A percentile compares a stretch with the other conserved stretches of the same genome.
Evolutionary conservation across 1,140 invertebrate species (phyloP).

Genomic region (Papilio polyxenes): DNA sequence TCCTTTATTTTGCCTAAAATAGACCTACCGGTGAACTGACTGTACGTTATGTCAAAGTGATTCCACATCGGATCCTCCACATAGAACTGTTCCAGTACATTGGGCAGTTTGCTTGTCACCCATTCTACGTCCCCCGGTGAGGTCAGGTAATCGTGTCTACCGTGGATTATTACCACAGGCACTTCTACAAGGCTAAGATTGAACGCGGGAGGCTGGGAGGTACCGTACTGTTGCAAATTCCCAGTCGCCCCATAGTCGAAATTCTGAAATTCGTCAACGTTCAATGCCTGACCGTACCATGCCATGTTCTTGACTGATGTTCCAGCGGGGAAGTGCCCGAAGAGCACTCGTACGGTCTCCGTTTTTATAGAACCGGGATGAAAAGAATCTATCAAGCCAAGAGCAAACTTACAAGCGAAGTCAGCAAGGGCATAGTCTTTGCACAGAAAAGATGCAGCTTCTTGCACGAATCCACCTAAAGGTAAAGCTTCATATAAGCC

Average conservation of each 20-base stretch:
- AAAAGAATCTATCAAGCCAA: slow-evolving; percentile 48
- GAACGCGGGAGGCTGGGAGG: slow-evolving; percentile 75
- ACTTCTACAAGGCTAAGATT: slow-evolving; percentile 77
- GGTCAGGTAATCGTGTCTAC: slow-evolving; percentile 64
- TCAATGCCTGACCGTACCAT: slow-evolving; percentile 81
- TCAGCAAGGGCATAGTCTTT: slow-evolving; percentile 45
- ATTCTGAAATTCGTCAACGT: slow-evolving; percentile 68
- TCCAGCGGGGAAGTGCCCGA: slow-evolving; percentile 87
- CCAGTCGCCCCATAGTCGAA: slow-evolving; percentile 79
- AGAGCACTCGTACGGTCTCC: slow-evolving; percentile 48
- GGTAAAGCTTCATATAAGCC: slow-evolving; percentile 55
- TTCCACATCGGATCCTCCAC: slow-evolving; percentile 65
- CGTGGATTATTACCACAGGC: slow-evolving; percentile 70
- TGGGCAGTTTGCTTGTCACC: slow-evolving; percentile 55
- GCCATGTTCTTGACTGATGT: slow-evolving; percentile 86
- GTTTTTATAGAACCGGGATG: slow-evolving; percentile 57
- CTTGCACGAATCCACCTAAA: slow-evolving; percentile 51
- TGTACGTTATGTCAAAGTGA: slow-evolving; percentile 63
- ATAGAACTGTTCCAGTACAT: slow-evolving; percentile 55
- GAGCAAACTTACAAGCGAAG: slow-evolving; percentile 44
- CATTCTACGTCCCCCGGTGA: slow-evolving; percentile 61
- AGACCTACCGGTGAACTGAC: slow-evolving; percentile 50
- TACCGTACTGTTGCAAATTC: slow-evolving; percentile 79
- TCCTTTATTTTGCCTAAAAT: slow-evolving; percentile 67
- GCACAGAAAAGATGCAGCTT: slow-evolving; percentile 55